Conservation (phyloP, 2,113 vertebrate species). For the human region GRCh38 chr1:41096501-41097000, state of each 20-base stretch:
- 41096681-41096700: background rate
- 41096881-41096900: background rate
- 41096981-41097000: background rate
- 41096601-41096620: background rate
- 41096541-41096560: background rate
- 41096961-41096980: background rate
- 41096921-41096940: background rate
- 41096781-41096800: background rate
- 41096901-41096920: background rate
- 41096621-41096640: background rate
- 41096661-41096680: background rate
- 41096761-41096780: background rate
- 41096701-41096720: background rate
- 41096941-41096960: conserved; percentile 21
- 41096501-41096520: background rate
- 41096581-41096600: background rate
- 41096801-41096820: background rate
- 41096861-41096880: background rate
- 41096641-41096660: background rate
- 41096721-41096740: background rate
- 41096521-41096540: background rate
- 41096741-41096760: background rate
- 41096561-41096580: background rate
- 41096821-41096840: background rate
- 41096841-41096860: background rate